Base-by-base conservation (phyloP, 2,888 invertebrate species). In the Gymnosoma rotundatum region DNA sequence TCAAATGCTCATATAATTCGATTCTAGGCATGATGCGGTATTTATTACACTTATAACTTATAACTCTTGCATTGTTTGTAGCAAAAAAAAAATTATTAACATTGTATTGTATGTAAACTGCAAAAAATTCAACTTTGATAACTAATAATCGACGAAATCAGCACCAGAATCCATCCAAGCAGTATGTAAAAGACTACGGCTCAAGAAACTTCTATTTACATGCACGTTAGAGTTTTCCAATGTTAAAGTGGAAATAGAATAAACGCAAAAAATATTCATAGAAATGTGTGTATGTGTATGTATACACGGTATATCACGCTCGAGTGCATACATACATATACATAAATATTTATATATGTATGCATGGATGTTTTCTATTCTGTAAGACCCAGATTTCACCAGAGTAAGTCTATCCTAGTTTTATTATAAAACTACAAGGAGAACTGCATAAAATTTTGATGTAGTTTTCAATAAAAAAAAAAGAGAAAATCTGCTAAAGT, bases 31-130 rank as follows among this genome's bases (percentile, higher is more conserved):
- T n/a, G n/a, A 73, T 78, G 63, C 64, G 48, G 81, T 84, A 81
- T 84, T 84, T 84, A 84, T 84, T 84, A 78, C 81, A 80, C 81
- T 84, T 84, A 81, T 84, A 81, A 74, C 84, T 78, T 74, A n/a
- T n/a, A n/a, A 84, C 81, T 84, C 78, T 81, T 64, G 69, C 74
- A 48, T 78, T 78, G 84, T 78, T 84, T 84, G 78, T 70, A 78
- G 81, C 78, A 54, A 25, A 74, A 54, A 25, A 74, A 78, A 81
- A 78, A 81, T 81, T 84, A 81, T 84, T 78, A 74, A 78, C 78
- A 74, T 60, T 81, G 64, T 72, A 60, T 70, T 80, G 54, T 67
- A 61, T 67, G 67, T 54, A 66, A 79, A 76, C 79, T 78, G 74
- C 78, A 78, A 78, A 78, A 83, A 84, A 84, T 84, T 81, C 84